Conservation (phyloP, 2,888 invertebrate genomes). For the Diachrysia chrysitis region DNA sequence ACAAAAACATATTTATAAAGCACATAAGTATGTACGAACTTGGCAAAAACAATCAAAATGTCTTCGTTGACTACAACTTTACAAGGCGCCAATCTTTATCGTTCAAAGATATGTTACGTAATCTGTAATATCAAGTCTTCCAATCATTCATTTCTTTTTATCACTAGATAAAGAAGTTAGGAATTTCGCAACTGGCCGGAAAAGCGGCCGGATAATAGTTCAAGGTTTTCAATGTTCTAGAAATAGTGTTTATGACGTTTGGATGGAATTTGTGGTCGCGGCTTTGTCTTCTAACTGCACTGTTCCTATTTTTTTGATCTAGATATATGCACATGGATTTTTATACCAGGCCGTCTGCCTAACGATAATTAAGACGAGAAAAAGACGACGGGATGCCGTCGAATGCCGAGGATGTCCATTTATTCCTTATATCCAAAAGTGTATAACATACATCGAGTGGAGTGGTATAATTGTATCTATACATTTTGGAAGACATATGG, state of each 20-base stretch:
- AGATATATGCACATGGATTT: too few relatives aligned
- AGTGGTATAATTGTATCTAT: too few relatives aligned
- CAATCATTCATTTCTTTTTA: constrained; percentile 35
- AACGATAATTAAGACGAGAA: too few relatives aligned
- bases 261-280: too few relatives aligned
- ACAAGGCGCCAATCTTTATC: constrained; percentile 53
- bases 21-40: constrained; percentile 6
- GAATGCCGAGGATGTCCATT: too few relatives aligned
- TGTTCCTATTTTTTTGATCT: too few relatives aligned
- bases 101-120: constrained; percentile 22
- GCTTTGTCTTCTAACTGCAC: too few relatives aligned
- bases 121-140: constrained; percentile 14
- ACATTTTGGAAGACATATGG: too few relatives aligned
- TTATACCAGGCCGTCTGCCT: too few relatives aligned
- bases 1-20: neutral
- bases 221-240: constrained; percentile 32
- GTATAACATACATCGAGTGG: too few relatives aligned
- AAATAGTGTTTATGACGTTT: constrained; percentile 21
- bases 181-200: constrained; percentile 35
- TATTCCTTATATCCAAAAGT: too few relatives aligned
- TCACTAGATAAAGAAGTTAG: constrained; percentile 31
- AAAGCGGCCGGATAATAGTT: constrained; percentile 12
- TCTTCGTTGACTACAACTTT: constrained; percentile 13
- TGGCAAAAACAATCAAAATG: constrained; percentile 51
- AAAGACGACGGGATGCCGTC: too few relatives aligned